These are phyloP conservation scores for Noctua janthina DNA, from an alignment of 2,888 invertebrate species.

Conservation along the genomic window DNA sequence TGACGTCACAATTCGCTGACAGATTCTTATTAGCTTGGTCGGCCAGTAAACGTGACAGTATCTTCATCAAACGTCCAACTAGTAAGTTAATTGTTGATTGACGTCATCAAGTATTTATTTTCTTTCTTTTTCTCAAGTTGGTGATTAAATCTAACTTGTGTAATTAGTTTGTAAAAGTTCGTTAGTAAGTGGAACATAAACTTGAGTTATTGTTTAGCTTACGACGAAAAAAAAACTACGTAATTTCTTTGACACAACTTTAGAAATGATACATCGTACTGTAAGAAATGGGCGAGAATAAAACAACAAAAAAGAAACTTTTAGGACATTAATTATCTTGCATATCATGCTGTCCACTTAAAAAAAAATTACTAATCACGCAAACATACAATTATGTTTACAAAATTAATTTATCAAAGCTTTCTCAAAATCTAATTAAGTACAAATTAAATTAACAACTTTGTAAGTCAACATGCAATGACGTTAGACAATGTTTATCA, in stretches of 20 bases:
- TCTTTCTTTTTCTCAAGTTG: conserved; percentile 1
- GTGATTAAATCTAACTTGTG: conserved; percentile 27
- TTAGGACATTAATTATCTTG: conserved; percentile 48
- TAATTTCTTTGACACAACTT: conserved; percentile 20
- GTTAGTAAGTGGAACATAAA: conserved; percentile 32
- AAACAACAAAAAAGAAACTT: conserved; percentile 27
- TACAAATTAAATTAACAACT: conserved; percentile 54
- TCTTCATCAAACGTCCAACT: not conserved
- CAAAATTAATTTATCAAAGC: conserved; percentile 52
- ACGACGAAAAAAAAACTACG: conserved; percentile 1
- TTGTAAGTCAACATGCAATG: conserved; percentile 63
- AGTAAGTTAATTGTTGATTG: conserved; percentile 14
- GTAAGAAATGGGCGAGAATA: conserved; percentile 54
- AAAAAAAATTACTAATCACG: conserved; percentile 61
- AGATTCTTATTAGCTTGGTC: not conserved
- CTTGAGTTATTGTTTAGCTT: conserved; percentile 5
- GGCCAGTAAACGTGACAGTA: not conserved
- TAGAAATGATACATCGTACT: conserved; percentile 19
- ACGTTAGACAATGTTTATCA: conserved; percentile 20
- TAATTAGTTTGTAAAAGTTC: conserved; percentile 33
- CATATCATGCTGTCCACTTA: conserved; percentile 66
- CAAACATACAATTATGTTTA: conserved; percentile 60
- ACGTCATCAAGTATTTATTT: conserved; percentile 23
- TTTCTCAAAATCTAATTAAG: conserved; percentile 55
- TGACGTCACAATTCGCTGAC: conserved; percentile 3